Conservation (phyloP, 2,113 vertebrate species). For the Apteryx mantelli region DNA sequence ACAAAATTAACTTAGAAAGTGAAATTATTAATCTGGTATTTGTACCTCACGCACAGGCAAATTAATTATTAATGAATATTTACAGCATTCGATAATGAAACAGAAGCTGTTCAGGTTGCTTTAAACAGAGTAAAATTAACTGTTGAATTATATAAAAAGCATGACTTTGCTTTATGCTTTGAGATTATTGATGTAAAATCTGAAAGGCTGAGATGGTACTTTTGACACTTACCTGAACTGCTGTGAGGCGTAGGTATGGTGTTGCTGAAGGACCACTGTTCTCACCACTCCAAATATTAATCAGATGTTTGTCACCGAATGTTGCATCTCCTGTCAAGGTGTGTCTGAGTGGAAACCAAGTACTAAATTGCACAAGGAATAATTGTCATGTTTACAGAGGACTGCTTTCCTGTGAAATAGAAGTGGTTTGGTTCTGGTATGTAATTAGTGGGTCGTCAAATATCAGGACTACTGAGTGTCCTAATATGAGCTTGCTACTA, state of each 20-base stretch:
- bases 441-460: background rate
- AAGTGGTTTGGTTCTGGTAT: background rate
- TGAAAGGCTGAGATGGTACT: background rate
- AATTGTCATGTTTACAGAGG: background rate
- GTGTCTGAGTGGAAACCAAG: background rate
- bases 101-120: background rate
- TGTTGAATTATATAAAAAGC: background rate
- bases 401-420: background rate
- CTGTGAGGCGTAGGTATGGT: background rate
- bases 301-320: background rate
- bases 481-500: background rate
- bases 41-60: background rate
- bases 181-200: background rate
- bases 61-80: slow-evolving; percentile 41
- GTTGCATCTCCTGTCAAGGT: background rate
- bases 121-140: background rate
- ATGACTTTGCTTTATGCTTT: background rate
- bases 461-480: background rate
- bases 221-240: background rate
- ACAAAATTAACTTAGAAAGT: background rate
- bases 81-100: background rate
- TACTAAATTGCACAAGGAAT: background rate
- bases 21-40: background rate
- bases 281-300: background rate
- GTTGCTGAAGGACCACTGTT: background rate